phyloP scores from a whole-genome alignment of 2,888 invertebrate species.

The Tinea semifulvella region DNA sequence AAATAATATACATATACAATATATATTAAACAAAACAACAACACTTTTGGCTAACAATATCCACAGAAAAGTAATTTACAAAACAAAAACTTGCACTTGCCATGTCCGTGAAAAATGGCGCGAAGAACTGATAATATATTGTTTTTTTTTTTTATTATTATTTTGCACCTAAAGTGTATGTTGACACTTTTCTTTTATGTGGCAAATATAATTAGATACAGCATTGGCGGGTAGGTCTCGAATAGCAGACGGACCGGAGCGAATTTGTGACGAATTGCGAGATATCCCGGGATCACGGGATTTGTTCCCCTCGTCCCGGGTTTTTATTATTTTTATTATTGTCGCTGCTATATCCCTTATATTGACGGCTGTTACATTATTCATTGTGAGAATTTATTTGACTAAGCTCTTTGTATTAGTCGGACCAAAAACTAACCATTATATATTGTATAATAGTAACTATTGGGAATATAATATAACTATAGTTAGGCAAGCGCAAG shows the following conservation, averaged over 20 bases:
- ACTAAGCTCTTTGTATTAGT: not conserved
- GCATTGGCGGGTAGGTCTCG: not conserved
- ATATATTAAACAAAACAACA: too few species aligned
- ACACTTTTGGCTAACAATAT: too few species aligned
- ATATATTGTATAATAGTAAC: too few species aligned
- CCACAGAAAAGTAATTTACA: too few species aligned
- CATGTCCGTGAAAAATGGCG: too few species aligned
- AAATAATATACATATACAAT: too few species aligned
- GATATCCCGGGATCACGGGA: conserved; percentile 26
- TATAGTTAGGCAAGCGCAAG: too few species aligned
- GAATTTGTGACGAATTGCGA: conserved; percentile 53
- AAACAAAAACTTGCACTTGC: too few species aligned
- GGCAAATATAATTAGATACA: not conserved
- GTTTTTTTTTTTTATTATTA: too few species aligned
- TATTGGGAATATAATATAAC: too few species aligned
- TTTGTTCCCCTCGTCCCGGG: conserved; percentile 26
- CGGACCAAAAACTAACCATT: not conserved
- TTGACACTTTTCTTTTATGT: not conserved
- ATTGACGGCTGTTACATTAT: conserved; percentile 36
- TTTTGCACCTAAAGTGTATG: too few species aligned
- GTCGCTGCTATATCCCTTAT: conserved; percentile 14
- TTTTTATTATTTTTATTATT: conserved; percentile 38
- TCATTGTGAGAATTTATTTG: conserved; percentile 32
- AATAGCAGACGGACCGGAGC: conserved; percentile 26
- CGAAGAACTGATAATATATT: too few species aligned